Conservation (phyloP, 2,797 vertebrate species). For the Buceros bicornis region DNA sequence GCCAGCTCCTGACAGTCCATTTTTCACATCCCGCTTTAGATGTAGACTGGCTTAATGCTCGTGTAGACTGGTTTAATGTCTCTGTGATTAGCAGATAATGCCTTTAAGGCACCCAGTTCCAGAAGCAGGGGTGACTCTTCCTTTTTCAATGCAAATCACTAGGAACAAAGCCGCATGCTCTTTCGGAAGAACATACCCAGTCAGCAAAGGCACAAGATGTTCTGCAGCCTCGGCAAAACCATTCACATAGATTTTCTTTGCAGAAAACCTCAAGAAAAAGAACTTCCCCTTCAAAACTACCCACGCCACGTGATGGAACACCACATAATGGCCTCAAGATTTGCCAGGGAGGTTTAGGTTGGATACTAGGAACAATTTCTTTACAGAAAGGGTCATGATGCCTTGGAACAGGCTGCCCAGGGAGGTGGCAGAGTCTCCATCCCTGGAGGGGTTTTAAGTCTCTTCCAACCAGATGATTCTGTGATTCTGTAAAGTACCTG, state of each 20-base stretch:
- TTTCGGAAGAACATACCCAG: neutral
- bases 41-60: neutral
- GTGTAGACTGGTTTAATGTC: neutral
- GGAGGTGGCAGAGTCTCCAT: too few relatives aligned
- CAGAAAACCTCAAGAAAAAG: neutral
- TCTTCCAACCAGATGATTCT: too few relatives aligned
- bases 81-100: neutral
- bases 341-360: too few relatives aligned
- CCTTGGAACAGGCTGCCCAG: too few relatives aligned
- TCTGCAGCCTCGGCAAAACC: neutral
- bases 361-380: too few relatives aligned
- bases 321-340: too few relatives aligned
- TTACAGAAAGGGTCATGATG: too few relatives aligned
- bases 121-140: neutral
- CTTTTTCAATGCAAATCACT: neutral
- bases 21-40: neutral
- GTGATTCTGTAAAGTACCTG: neutral
- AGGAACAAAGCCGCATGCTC: neutral
- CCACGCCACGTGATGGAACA: too few relatives aligned
- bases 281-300: neutral
- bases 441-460: too few relatives aligned
- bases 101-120: neutral
- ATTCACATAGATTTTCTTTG: rapidly evolving
- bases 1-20: neutral
- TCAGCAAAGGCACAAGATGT: neutral